phyloP scores from a whole-genome alignment of 2,113 vertebrate genomes.

The Triplophysa tibetana region DNA sequence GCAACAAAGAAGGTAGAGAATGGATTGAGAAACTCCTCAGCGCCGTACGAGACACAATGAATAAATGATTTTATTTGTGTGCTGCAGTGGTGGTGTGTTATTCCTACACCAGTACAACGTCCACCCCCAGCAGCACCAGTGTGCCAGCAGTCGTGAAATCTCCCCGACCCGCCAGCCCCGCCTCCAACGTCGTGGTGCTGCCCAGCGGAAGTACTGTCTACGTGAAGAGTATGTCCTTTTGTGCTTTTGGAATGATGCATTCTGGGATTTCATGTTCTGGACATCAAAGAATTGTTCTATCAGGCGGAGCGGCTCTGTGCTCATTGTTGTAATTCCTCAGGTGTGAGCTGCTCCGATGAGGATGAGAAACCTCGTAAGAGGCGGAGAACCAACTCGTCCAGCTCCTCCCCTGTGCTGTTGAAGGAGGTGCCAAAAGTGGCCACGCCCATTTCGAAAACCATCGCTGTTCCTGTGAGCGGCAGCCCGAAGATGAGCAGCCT shows the following conservation, averaged over 20 bases:
- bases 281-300: too few species aligned
- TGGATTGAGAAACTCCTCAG: not conserved
- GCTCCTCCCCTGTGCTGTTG: conserved; percentile 92
- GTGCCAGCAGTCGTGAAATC: conserved; percentile 86
- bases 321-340: conserved; percentile 64
- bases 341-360: conserved; percentile 96
- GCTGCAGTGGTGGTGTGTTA: conserved; percentile 94
- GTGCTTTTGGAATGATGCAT: too few species aligned
- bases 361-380: conserved; percentile 98
- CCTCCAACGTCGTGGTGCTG: conserved; percentile 94
- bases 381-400: conserved; percentile 92
- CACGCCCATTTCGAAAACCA: conserved; percentile 87
- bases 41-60: not conserved
- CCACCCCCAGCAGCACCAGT: conserved; percentile 81
- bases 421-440: conserved; percentile 90
- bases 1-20: conserved; percentile 92
- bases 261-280: too few species aligned
- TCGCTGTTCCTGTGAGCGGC: conserved; percentile 87
- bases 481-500: conserved; percentile 99
- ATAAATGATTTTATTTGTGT: conserved; percentile 20
- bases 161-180: conserved; percentile 92
- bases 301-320: not conserved
- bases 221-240: conserved; percentile 84
- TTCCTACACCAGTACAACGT: conserved; percentile 95
- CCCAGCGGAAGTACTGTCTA: conserved; percentile 97